phyloP scores from a whole-genome alignment of 2,797 vertebrate genomes.

The Arctocebus calabarensis region DNA sequence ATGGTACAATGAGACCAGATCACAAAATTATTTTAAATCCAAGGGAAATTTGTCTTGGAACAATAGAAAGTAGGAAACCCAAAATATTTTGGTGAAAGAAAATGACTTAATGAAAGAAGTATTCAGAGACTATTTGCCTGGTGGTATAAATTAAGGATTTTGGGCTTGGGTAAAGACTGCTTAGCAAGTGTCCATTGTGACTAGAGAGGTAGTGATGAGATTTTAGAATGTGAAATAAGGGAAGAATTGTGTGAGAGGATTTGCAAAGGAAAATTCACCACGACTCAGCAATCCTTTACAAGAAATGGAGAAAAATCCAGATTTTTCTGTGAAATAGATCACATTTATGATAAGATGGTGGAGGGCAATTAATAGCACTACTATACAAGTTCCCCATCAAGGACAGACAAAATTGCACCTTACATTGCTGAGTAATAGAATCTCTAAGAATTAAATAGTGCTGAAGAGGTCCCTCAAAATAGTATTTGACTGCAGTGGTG shows the following conservation, averaged over 20 bases:
- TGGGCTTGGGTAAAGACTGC: background rate
- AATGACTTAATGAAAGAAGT: background rate
- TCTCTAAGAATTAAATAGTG: background rate
- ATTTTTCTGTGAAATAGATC: constrained; percentile 40
- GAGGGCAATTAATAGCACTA: constrained; percentile 13
- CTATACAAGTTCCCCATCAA: background rate
- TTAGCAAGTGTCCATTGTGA: constrained; percentile 21
- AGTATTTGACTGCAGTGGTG: background rate
- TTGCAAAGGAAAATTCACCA: constrained; percentile 48
- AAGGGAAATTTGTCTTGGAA: constrained; percentile 27
- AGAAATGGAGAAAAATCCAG: constrained; percentile 18
- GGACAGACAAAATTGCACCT: background rate
- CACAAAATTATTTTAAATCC: background rate
- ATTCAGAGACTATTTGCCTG: background rate
- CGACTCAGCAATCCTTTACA: constrained; percentile 1
- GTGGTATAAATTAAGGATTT: background rate
- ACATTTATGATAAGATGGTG: background rate
- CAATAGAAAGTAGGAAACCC: constrained; percentile 34
- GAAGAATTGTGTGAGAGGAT: background rate
- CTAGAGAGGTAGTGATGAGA: background rate
- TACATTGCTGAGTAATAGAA: constrained; percentile 7
- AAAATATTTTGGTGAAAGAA: constrained; percentile 57
- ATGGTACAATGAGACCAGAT: background rate
- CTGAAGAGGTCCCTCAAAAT: constrained; percentile 48
- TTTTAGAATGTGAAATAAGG: background rate